Evolutionary conservation across 2,888 invertebrate species (phyloP).

Genomic region (Ametastegia equiseti): DNA sequence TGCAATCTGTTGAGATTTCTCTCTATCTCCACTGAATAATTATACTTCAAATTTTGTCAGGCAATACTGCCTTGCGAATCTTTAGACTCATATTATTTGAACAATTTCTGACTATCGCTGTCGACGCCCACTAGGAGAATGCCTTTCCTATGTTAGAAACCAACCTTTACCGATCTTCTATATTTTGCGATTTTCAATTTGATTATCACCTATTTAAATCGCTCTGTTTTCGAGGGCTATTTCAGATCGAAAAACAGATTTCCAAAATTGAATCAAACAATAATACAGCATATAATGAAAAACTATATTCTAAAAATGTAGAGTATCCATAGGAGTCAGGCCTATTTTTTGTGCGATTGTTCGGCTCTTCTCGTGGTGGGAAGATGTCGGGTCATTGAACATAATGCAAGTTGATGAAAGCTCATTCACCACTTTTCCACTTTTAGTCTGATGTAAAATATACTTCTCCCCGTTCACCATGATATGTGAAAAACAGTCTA

Average conservation of each 20-base stretch:
- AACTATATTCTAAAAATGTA: neutral
- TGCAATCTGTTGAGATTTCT: neutral
- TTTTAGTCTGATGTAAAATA: neutral
- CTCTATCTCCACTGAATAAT: neutral
- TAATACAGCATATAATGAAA: neutral
- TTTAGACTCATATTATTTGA: neutral
- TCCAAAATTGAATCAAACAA: neutral
- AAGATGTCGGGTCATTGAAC: neutral
- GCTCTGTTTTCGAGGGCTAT: neutral
- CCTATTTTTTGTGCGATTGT: neutral
- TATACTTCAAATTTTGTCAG: neutral
- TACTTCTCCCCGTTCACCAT: neutral
- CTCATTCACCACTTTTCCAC: neutral
- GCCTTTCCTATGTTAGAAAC: neutral
- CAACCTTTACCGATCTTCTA: no score
- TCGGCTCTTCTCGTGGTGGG: neutral
- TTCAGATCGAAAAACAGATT: neutral
- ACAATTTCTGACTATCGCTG: neutral
- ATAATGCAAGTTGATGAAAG: constrained; percentile 14
- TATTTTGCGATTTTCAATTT: neutral
- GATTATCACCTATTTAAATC: neutral
- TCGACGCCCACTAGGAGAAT: neutral
- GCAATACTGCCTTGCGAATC: neutral
- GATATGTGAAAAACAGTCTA: neutral
- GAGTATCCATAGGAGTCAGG: neutral